Evolutionary conservation across 2,113 vertebrate species (phyloP), one percentile per base, ranked within the genome.

Genomic region (Corythoichthys intestinalis): DNA sequence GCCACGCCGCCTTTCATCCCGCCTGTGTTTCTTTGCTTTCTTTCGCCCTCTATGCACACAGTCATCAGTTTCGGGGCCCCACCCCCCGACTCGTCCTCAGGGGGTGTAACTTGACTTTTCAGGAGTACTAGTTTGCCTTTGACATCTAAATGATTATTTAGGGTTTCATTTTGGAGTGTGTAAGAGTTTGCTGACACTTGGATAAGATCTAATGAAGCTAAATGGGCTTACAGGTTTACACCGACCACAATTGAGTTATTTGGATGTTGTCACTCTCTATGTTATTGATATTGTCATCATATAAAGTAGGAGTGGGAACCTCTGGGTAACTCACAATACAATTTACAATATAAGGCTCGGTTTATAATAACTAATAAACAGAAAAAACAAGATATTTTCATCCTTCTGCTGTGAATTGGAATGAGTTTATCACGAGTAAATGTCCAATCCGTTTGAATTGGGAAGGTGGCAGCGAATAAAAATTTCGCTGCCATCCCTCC

Each of bases 1-100:
- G 86, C 81, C 61, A 74, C 76, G 75, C 81, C 64, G 74, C 68
- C 91, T 93, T 92, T 92, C 91, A 91, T 93, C 91, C 90, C 77
- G 66, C 83, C 85, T 75, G 76, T 82, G 83, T 89, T 92, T 88
- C 88, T 90, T 88, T 91, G 80, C 83, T 87, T 88, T 86, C 83
- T 89, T 85, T 83, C 77, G 77, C 79, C 76, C 75, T 89, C 81
- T 88, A 87, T 90, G 86, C 88, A 86, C 87, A 88, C 83, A 88
- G 86, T 88, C 91, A 91, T 92, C 90, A 90, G 87, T 91, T 89
- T 90, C 85, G 83, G 68, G 79, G 81, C 85, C 85, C 83, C 54
- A 12, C 76, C 38, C 48, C 64, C 63, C 80, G 65, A 48, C 81
- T 78, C 74, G 71, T 85, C 87, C 83, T 86, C 41, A 3, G 76